These are phyloP conservation scores for Stratiomys singularior DNA, from an alignment of 2,888 invertebrate genomes.

Conservation along the genomic window DNA sequence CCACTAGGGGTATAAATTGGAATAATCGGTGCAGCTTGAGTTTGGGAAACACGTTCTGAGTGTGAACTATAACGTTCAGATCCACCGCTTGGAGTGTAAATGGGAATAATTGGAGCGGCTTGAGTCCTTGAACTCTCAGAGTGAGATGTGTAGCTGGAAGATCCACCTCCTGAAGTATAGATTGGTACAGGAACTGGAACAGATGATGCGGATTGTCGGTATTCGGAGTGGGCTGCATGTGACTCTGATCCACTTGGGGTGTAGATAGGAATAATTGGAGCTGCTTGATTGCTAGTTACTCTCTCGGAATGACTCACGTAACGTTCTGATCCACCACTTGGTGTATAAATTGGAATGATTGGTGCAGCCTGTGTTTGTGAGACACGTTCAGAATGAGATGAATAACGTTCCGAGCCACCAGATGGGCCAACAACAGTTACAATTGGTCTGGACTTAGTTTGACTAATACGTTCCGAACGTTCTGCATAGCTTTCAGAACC, in stretches of 20 bases:
- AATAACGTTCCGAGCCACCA: constrained; percentile 35
- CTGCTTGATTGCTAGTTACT: constrained; percentile 42
- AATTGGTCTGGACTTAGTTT: constrained; percentile 46
- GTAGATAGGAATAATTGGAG: constrained; percentile 45
- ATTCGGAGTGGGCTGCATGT: constrained; percentile 47
- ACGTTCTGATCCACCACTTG: constrained; percentile 50
- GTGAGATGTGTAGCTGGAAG: constrained; percentile 44
- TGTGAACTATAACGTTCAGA: constrained; percentile 46
- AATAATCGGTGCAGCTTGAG: constrained; percentile 42
- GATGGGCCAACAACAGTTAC: constrained; percentile 30
- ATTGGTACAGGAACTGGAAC: constrained; percentile 46
- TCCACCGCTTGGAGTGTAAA: constrained; percentile 41
- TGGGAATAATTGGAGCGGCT: constrained; percentile 27
- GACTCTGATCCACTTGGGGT: constrained; percentile 36
- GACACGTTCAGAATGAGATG: constrained; percentile 56
- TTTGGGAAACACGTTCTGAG: constrained; percentile 49
- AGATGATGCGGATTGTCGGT: constrained; percentile 45
- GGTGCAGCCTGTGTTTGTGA: constrained; percentile 56
- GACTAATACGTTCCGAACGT: constrained; percentile 52
- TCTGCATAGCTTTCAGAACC: constrained; percentile 52
- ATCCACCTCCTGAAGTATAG: constrained; percentile 36
- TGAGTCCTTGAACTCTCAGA: constrained; percentile 45
- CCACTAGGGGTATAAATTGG: constrained; percentile 34
- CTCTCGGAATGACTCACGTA: constrained; percentile 50
- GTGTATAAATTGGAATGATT: constrained; percentile 46